Evolutionary conservation across 2,797 vertebrate species (phyloP), one percentile per base, ranked within the genome.

Genomic region (Takifugu rubripes): DNA sequence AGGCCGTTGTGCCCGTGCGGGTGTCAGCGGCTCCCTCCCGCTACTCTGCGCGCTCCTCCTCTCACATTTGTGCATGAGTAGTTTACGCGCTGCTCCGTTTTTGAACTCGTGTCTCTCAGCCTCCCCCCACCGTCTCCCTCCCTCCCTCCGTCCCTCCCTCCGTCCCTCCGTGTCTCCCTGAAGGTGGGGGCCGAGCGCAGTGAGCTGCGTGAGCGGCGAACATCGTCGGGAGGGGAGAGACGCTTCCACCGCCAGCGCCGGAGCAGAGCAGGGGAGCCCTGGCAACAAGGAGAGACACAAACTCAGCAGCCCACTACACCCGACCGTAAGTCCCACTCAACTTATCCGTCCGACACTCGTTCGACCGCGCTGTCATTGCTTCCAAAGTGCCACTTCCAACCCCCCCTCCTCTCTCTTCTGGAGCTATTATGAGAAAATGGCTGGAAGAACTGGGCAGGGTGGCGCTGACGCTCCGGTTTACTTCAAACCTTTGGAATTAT

Each of bases 31-130:
- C 81, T 56, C 67, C 69, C 53, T 68, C 54, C 79, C 88, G 90
- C 89, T 83, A 79, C 85, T 86, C 87, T 77, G 78, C 81, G 74
- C 76, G 74, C 69, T 59, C 60, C 66, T 61, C 52, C 62, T 70
- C 65, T 75, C 56, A 68, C 74, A 63, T 80, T 79, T 86, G 83
- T 90, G 90, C 89, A 89, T 85, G 90, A 93, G 93, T 93, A 89
- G 90, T 92, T 91, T 90, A 90, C 91, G 91, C 94, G 94, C 91
- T 93, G 93, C 92, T 94, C 93, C 92, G 93, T 78, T 82, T 74
- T 26, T 75, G 49, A 92, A 61, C 73, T 65, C 43, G 47, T 59
- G 61, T 52, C 58, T 40, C 57, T 42, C 59, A 43, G 62, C 26
- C 65, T 21, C 46, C 21, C 45, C 42, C 54, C 49, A 49, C 57